Evolutionary conservation across 2,797 vertebrate species (phyloP).

Genomic region (Chrosomus eos): DNA sequence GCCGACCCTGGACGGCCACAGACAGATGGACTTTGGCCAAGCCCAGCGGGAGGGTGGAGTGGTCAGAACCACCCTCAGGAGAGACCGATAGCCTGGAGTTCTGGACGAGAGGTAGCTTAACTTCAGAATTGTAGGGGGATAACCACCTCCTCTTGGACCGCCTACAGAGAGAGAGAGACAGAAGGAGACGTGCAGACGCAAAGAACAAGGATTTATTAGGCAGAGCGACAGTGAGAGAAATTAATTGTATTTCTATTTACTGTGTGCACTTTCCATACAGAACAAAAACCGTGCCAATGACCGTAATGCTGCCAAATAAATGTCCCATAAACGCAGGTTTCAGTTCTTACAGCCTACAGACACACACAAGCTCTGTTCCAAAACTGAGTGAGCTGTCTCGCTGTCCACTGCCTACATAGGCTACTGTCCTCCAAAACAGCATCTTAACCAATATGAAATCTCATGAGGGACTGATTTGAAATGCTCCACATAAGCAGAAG

Average conservation of each 20-base stretch:
- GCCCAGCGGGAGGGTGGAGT: slow-evolving; percentile 77
- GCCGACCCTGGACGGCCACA: slow-evolving; percentile 83
- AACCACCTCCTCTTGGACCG: slow-evolving; percentile 85
- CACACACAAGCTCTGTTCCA: slow-evolving; percentile 1
- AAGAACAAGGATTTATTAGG: not conserved
- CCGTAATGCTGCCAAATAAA: slow-evolving; percentile 42
- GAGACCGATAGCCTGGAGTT: slow-evolving; percentile 84
- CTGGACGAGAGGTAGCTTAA: slow-evolving; percentile 87
- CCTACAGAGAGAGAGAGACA: slow-evolving; percentile 68
- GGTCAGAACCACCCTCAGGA: slow-evolving; percentile 85
- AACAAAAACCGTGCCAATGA: slow-evolving; percentile 52
- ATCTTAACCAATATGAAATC: slow-evolving; percentile 8
- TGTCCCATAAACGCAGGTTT: slow-evolving; percentile 25
- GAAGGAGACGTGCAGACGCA: not conserved
- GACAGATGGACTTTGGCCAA: slow-evolving; percentile 86
- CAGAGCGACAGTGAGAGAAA: slow-evolving; percentile 25
- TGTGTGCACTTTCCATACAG: slow-evolving; percentile 67
- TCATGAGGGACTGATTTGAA: slow-evolving; percentile 8
- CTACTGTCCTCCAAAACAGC: not conserved
- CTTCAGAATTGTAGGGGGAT: slow-evolving; percentile 85
- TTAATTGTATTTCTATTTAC: slow-evolving; percentile 51
- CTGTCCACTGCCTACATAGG: slow-evolving; percentile 16
- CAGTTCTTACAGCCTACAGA: slow-evolving; percentile 3
- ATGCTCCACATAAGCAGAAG: slow-evolving; percentile 10
- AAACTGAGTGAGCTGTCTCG: not conserved